phyloP scores from a whole-genome alignment of 2,113 vertebrate species.

The Menidia beryllina region DNA sequence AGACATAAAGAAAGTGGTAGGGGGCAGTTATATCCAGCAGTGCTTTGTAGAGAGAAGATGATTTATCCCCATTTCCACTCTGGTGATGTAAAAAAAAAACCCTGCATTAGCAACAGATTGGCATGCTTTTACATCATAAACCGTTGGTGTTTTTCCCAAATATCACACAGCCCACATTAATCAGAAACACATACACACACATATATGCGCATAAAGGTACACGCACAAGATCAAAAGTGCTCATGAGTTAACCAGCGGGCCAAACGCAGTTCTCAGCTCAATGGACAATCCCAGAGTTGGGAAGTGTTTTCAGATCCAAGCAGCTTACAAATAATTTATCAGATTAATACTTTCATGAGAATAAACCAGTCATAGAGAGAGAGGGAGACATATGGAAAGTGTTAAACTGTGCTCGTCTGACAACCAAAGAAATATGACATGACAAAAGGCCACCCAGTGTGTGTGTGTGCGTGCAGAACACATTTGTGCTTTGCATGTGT shows the following conservation, averaged over 20 bases:
- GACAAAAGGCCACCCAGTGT: constrained; percentile 54
- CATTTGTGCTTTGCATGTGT: constrained; percentile 15
- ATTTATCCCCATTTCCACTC: constrained; percentile 52
- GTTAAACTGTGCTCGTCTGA: constrained; percentile 61
- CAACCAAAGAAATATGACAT: constrained; percentile 69
- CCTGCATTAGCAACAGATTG: constrained; percentile 70
- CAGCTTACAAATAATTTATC: constrained; percentile 79
- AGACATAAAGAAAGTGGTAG: constrained; percentile 39
- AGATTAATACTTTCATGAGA: constrained; percentile 80
- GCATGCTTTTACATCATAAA: constrained; percentile 73
- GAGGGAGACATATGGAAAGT: constrained; percentile 71
- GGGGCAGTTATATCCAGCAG: constrained; percentile 7
- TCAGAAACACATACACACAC: constrained; percentile 28
- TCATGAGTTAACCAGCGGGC: constrained; percentile 56
- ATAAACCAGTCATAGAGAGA: constrained; percentile 73
- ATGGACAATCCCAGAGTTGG: constrained; percentile 74
- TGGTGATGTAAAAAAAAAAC: constrained; percentile 40
- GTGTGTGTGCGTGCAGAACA: not conserved
- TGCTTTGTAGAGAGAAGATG: constrained; percentile 23
- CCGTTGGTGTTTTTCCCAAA: constrained; percentile 66
- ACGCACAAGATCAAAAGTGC: constrained; percentile 23
- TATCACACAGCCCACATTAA: constrained; percentile 45
- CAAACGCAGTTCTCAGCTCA: constrained; percentile 66
- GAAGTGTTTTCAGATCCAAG: constrained; percentile 72
- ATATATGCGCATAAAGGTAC: not conserved